phyloP scores from a whole-genome alignment of 30 jellyfish, hydroid and myxozoan genomes.

The Rhopilema esculentum region DNA sequence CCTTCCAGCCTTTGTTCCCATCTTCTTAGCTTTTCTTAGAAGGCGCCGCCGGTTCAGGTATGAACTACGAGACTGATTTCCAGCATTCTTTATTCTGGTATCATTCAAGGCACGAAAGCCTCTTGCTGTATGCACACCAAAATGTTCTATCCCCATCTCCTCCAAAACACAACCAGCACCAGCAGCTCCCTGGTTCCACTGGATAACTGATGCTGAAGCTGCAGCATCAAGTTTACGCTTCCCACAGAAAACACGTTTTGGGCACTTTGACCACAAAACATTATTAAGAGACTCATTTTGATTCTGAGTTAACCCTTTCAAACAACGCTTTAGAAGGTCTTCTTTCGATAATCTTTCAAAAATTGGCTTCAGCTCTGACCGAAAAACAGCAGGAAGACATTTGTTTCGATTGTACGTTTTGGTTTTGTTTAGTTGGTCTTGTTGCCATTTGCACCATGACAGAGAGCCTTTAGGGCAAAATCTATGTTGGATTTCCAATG shows the following conservation, averaged over 20 bases:
- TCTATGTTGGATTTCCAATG: constrained; percentile 38
- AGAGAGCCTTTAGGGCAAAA: constrained; percentile 38
- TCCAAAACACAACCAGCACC: not conserved
- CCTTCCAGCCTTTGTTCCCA: not conserved
- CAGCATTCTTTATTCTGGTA: not conserved
- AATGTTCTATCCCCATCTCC: not conserved
- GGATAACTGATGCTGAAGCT: too few relatives aligned
- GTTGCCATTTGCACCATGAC: constrained; percentile 43
- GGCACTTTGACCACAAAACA: constrained; percentile 58
- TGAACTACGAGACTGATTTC: not conserved
- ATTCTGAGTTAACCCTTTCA: constrained; percentile 54
- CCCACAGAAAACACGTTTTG: constrained; percentile 34
- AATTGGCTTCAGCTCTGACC: constrained; percentile 38
- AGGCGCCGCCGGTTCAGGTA: not conserved
- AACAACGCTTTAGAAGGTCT: constrained; percentile 42
- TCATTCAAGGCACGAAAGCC: not conserved
- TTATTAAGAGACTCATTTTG: constrained; percentile 58
- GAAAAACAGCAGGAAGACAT: constrained; percentile 54
- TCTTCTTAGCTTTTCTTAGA: not conserved
- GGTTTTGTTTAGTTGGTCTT: constrained; percentile 12
- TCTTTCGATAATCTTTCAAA: constrained; percentile 36
- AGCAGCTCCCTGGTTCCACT: constrained; percentile 20
- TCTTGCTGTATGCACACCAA: not conserved
- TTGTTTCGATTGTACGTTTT: not conserved
- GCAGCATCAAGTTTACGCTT: constrained; percentile 13